Evolutionary conservation across 2,888 invertebrate genomes (phyloP).

Genomic region (Ormyrus rosae): DNA sequence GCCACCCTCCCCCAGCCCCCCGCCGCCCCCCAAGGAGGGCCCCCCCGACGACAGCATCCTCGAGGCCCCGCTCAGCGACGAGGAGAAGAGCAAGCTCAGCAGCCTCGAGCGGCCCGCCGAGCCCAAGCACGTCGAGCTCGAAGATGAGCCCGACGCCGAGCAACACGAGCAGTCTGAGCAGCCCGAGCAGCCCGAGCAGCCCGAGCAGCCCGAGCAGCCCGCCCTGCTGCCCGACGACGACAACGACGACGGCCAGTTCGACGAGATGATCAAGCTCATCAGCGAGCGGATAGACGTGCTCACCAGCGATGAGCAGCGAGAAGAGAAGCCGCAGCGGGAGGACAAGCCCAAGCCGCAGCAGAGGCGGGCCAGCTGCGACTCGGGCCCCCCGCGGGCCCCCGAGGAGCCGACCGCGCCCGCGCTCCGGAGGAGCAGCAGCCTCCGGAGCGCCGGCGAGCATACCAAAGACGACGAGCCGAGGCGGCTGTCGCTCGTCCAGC

Average conservation of each 20-base stretch:
- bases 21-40: neutral
- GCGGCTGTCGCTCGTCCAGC: slow-evolving; percentile 67
- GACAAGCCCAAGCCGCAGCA: slow-evolving; percentile 43
- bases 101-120: slow-evolving; percentile 58
- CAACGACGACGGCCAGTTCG: slow-evolving; percentile 36
- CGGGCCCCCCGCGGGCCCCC: no score
- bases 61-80: slow-evolving; percentile 78
- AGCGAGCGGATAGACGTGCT: slow-evolving; percentile 49
- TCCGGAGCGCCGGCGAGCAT: slow-evolving; percentile 58
- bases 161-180: neutral
- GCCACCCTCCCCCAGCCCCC: neutral
- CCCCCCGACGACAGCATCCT: slow-evolving; percentile 1
- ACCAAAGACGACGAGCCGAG: slow-evolving; percentile 66
- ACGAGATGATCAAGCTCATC: slow-evolving; percentile 47
- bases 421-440: slow-evolving; percentile 45
- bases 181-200: neutral
- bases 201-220: neutral
- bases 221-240: neutral
- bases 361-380: neutral
- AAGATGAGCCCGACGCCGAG: neutral
- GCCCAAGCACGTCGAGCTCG: neutral
- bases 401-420: slow-evolving; percentile 50
- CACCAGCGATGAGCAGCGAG: slow-evolving; percentile 3
- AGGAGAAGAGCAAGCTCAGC: slow-evolving; percentile 71
- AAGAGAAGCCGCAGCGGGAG: slow-evolving; percentile 61